phyloP scores from a whole-genome alignment of 1,140 invertebrate genomes.

The Frieseomelitta varia region DNA sequence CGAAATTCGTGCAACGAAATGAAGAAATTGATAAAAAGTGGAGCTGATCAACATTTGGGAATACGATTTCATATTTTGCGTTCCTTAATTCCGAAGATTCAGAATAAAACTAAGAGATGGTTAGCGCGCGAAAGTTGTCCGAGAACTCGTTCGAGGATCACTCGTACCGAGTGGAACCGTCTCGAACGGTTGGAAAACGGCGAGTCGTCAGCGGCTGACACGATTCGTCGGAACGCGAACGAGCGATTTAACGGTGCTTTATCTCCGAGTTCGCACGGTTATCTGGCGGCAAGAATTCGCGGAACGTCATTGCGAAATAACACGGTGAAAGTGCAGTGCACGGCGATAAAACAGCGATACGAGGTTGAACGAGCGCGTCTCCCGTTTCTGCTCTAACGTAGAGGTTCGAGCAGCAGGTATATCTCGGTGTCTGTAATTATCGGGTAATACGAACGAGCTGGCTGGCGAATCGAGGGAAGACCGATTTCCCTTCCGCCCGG shows the following conservation, averaged over 20 bases:
- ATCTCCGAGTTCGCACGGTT: conserved; percentile 25
- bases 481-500: not conserved
- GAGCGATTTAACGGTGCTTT: not conserved
- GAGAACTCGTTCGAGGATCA: too few species aligned
- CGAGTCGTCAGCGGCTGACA: not conserved
- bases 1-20: too few species aligned
- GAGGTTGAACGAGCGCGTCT: not conserved
- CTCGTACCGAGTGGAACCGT: too few species aligned
- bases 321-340: conserved; percentile 4
- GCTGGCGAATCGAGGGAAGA: not conserved
- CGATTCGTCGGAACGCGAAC: not conserved
- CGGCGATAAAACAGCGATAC: conserved; percentile 1
- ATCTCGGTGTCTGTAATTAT: not conserved
- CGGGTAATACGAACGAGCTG: not conserved
- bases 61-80: too few species aligned
- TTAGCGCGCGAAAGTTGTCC: too few species aligned
- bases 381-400: not conserved
- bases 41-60: too few species aligned
- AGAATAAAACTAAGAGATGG: too few species aligned
- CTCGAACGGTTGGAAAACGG: not conserved
- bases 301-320: conserved; percentile 41
- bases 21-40: too few species aligned
- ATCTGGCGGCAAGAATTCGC: conserved; percentile 21
- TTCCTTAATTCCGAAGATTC: too few species aligned
- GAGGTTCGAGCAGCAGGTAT: too few species aligned